A percentile compares a stretch with the other conserved stretches of the same genome.
Evolutionary conservation across 2,797 vertebrate genomes (phyloP).

Genomic region (Sebastes dallii): DNA sequence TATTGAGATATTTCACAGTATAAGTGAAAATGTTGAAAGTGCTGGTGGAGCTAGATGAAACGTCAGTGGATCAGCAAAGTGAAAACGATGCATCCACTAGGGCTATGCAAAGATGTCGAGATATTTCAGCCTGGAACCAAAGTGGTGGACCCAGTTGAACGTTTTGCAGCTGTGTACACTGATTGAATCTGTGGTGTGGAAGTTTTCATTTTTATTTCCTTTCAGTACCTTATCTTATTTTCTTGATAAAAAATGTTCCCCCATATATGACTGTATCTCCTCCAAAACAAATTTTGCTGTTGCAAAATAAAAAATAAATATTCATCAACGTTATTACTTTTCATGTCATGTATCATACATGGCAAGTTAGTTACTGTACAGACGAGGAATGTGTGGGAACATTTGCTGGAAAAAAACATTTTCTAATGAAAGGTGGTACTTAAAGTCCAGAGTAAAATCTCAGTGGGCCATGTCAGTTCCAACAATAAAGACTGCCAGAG

Average conservation of each 20-base stretch:
- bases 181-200: background rate
- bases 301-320: background rate
- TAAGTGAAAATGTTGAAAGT: too few species aligned
- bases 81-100: too few species aligned
- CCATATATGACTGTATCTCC: background rate
- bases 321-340: background rate
- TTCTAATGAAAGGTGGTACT: constrained; percentile 4
- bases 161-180: background rate
- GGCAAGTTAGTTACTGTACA: background rate
- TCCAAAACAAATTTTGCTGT: background rate
- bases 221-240: background rate
- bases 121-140: background rate
- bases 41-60: too few species aligned
- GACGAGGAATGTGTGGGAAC: constrained; percentile 23
- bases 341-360: background rate
- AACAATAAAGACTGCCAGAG: background rate
- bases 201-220: background rate
- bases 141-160: background rate
- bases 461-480: background rate
- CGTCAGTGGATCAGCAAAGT: too few species aligned
- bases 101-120: background rate
- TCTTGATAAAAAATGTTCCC: background rate
- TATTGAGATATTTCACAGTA: background rate
- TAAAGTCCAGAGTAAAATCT: background rate
- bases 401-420: constrained; percentile 15